phyloP scores from a whole-genome alignment of 1,140 invertebrate species.

The Heliconius nattereri region DNA sequence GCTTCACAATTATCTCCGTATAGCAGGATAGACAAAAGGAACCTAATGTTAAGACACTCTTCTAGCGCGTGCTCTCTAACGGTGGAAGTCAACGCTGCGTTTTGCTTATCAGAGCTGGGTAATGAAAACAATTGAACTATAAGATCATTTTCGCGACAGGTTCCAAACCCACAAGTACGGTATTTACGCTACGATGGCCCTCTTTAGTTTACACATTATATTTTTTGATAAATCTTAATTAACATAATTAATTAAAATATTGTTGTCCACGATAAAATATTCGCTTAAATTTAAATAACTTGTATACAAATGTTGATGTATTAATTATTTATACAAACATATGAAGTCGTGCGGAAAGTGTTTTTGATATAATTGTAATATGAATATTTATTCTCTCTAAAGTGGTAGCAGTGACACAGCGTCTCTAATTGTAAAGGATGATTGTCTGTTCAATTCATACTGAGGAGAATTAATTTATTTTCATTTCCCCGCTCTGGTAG shows the following conservation, averaged over 20 bases:
- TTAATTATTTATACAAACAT: constrained; percentile 6
- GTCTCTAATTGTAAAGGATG: no score
- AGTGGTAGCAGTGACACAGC: no score
- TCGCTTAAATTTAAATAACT: constrained; percentile 11
- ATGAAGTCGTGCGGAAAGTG: background rate
- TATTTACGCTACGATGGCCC: no score
- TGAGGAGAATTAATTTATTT: no score
- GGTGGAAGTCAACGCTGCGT: background rate
- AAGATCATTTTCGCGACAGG: no score
- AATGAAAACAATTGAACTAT: no score
- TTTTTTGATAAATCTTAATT: background rate
- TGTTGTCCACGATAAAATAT: background rate
- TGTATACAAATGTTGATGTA: background rate
- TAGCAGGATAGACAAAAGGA: no score
- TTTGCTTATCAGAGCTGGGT: background rate
- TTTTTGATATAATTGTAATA: constrained; percentile 4
- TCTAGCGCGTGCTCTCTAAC: background rate
- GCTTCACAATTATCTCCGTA: no score
- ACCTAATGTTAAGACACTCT: no score
- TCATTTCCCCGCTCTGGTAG: background rate
- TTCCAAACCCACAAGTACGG: no score
- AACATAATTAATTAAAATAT: background rate
- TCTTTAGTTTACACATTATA: background rate
- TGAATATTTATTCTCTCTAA: background rate
- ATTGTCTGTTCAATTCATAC: no score